Conservation (phyloP, 1,140 invertebrate species). For the Temnothorax nylanderi region DNA sequence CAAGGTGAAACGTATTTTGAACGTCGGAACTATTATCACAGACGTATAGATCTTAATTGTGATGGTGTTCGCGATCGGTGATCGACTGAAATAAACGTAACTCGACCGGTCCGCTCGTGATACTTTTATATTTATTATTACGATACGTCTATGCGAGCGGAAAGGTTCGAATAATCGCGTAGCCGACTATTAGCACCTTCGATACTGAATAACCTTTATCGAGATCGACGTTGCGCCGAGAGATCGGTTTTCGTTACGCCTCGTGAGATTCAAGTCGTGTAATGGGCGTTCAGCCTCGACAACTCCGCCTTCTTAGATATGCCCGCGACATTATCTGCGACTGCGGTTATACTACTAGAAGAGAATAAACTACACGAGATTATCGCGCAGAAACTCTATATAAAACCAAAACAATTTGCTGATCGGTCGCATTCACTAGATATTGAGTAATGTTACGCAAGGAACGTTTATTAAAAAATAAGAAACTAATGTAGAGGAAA, state of each 20-base stretch:
- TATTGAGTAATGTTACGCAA: slow-evolving; percentile 12
- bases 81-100: slow-evolving; percentile 14
- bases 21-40: background rate
- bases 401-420: slow-evolving; percentile 4
- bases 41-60: background rate
- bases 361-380: slow-evolving; percentile 18
- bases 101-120: slow-evolving; percentile 5
- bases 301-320: slow-evolving; percentile 63
- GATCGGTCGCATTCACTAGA: background rate
- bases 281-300: slow-evolving; percentile 54
- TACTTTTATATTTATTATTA: slow-evolving; percentile 54
- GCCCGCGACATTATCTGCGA: slow-evolving; percentile 56
- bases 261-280: slow-evolving; percentile 57
- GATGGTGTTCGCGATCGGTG: background rate
- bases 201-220: slow-evolving; percentile 40
- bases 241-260: slow-evolving; percentile 43
- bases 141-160: slow-evolving; percentile 25
- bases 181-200: slow-evolving; percentile 49
- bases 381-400: slow-evolving; percentile 35
- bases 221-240: slow-evolving; percentile 6
- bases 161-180: slow-evolving; percentile 34
- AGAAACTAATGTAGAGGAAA: background rate
- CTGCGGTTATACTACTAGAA: slow-evolving; percentile 28
- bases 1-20: slow-evolving; percentile 13
- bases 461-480: background rate